These are phyloP conservation scores for Yoshiicerus persimilis DNA, from an alignment of 1,140 invertebrate species.

Conservation along the genomic window DNA sequence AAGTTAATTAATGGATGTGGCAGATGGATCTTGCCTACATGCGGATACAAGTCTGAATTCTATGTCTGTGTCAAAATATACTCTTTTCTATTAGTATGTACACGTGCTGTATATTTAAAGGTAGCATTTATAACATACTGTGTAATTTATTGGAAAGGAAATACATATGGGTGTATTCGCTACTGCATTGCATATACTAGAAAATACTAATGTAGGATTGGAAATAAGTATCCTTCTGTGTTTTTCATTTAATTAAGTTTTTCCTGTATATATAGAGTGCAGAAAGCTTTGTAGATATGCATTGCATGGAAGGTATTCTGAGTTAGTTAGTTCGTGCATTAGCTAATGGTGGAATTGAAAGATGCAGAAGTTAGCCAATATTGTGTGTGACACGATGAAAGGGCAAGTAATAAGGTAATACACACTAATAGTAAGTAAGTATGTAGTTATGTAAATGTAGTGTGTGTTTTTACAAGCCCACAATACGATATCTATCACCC, in stretches of 20 bases:
- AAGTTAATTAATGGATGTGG: slow-evolving; percentile 14
- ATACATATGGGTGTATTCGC: too few species aligned
- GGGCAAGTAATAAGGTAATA: background rate
- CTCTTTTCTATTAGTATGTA: too few species aligned
- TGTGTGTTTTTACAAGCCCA: background rate
- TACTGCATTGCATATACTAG: too few species aligned
- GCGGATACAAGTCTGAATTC: background rate
- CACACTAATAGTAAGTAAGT: background rate
- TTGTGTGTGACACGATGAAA: background rate
- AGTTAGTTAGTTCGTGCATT: background rate
- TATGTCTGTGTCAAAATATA: too few species aligned
- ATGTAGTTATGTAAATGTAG: background rate
- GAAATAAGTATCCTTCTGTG: too few species aligned
- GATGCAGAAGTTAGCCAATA: background rate
- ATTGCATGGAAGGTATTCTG: too few species aligned
- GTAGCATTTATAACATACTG: too few species aligned
- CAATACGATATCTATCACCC: background rate
- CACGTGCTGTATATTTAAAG: too few species aligned
- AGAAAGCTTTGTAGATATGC: too few species aligned
- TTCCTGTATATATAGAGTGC: background rate
- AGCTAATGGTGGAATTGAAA: background rate
- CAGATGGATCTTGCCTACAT: background rate
- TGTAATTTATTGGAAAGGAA: too few species aligned
- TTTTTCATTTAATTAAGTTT: too few species aligned
- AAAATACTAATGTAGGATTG: too few species aligned